These are phyloP conservation scores for Cuniculus paca DNA, from an alignment of 2,797 vertebrate species.

Conservation along the genomic window DNA sequence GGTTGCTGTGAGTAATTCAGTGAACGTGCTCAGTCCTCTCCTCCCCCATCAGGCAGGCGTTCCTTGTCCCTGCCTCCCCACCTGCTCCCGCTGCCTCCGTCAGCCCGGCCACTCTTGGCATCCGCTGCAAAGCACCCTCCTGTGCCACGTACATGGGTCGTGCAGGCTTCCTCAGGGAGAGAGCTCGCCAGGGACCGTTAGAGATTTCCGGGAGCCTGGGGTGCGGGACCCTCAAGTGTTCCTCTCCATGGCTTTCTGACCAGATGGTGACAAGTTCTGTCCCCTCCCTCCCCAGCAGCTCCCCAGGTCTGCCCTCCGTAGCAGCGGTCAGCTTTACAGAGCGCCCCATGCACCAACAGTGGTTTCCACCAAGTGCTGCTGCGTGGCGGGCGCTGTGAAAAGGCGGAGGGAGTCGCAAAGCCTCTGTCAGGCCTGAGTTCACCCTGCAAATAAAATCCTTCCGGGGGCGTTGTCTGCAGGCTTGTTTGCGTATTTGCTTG, in stretches of 20 bases:
- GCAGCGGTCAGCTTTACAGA: rapidly evolving
- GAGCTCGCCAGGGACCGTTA: neutral
- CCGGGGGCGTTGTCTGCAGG: neutral
- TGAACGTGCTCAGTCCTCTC: neutral
- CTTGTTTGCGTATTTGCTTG: neutral
- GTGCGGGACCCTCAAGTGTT: neutral
- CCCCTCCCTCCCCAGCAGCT: neutral
- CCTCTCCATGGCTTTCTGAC: neutral
- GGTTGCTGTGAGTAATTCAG: neutral
- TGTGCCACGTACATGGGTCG: neutral
- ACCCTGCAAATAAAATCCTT: neutral
- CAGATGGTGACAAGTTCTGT: neutral
- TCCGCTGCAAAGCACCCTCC: neutral
- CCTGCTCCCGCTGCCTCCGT: too few relatives aligned
- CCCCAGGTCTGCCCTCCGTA: neutral
- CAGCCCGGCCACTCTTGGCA: neutral
- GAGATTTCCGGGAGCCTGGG: neutral
- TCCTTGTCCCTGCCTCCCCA: neutral
- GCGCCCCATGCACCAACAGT: neutral
- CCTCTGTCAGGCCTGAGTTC: neutral
- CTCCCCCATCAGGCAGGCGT: neutral
- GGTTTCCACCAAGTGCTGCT: neutral
- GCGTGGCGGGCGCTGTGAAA: rapidly evolving
- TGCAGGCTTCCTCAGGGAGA: neutral
- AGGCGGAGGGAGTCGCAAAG: neutral